Base-by-base conservation (phyloP, 2,797 vertebrate genomes). In the Xiphorhynchus erythropygius region DNA sequence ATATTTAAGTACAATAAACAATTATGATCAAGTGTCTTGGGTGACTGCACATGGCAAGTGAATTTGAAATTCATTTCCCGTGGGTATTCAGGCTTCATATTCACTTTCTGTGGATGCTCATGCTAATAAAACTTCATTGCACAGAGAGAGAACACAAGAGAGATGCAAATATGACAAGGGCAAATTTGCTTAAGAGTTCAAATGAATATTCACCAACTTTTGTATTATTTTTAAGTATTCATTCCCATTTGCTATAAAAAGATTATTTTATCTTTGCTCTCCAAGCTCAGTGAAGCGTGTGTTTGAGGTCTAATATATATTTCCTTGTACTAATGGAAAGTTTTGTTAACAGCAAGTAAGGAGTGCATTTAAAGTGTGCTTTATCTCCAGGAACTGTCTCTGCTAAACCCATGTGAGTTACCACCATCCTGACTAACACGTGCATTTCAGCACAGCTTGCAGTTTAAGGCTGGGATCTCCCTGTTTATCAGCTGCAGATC, bases 1-100 rank as follows among this genome's bases (percentile, higher is more conserved):
- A 96, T 94, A 94, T 95, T 95, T 91, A 93, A 95, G 84, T 76
- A 92, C 84, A 93, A 97, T 93, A 95, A 97, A 96, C 95, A 97
- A 96, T 96, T 94, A 94, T 52, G 92, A 94, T 91, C 91, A 63
- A 86, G 91, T 94, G 96, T 95, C 91, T 91, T 84, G 94, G 94
- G 96, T 96, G 95, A 87, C 73, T 91, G 94, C 95, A 90, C 91
- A 73, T 49, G 68, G 82, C 82, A 56, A 96, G 76, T 73, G 94
- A 92, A 92, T 94, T 95, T 81, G 57, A 78, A 94, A 96, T 96
- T 91, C 92, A 84, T 96, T 94, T 96, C 94, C 91, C 79, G 21
- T 56, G 87, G 67, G 94, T 65, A 56, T 76, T 86, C 84, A 91
- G 91, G 80, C 91, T 96, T 91, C 92, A 81, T 32, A 81, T 94